Conservation (phyloP, 1,140 invertebrate species). For the Cephus cinctus region DNA sequence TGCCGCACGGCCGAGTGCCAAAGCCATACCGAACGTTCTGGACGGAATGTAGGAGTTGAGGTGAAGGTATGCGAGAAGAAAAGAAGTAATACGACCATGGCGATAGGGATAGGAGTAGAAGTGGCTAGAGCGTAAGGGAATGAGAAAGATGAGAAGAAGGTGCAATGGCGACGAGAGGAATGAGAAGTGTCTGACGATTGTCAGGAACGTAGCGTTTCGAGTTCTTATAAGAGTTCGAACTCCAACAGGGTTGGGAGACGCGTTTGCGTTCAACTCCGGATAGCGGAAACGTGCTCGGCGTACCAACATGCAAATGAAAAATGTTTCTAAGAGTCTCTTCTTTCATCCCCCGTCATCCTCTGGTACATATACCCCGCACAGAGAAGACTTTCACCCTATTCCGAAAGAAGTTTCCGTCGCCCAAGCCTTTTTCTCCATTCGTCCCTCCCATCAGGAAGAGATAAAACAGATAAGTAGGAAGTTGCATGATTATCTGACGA, state of each 20-base stretch:
- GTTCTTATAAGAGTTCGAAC: not conserved
- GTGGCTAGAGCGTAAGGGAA: no score
- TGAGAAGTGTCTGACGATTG: not conserved
- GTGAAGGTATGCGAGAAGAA: no score
- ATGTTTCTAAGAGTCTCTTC: slow-evolving; percentile 18
- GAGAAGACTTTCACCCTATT: no score
- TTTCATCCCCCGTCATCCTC: slow-evolving; percentile 11
- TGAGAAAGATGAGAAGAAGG: slow-evolving; percentile 1
- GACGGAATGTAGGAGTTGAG: no score
- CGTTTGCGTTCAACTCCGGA: slow-evolving; percentile 15
- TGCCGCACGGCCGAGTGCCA: no score
- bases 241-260: not conserved
- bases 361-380: slow-evolving; percentile 13
- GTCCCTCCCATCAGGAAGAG: no score
- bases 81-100: no score
- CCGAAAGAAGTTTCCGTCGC: no score
- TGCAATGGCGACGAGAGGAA: not conserved
- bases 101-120: no score
- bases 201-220: not conserved
- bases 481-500: no score
- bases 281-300: slow-evolving; percentile 20
- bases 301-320: slow-evolving; percentile 21
- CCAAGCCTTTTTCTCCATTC: not conserved
- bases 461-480: no score
- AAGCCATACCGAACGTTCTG: no score